These are phyloP conservation scores for Ceramica pisi DNA, from an alignment of 2,888 invertebrate genomes.

Conservation along the genomic window DNA sequence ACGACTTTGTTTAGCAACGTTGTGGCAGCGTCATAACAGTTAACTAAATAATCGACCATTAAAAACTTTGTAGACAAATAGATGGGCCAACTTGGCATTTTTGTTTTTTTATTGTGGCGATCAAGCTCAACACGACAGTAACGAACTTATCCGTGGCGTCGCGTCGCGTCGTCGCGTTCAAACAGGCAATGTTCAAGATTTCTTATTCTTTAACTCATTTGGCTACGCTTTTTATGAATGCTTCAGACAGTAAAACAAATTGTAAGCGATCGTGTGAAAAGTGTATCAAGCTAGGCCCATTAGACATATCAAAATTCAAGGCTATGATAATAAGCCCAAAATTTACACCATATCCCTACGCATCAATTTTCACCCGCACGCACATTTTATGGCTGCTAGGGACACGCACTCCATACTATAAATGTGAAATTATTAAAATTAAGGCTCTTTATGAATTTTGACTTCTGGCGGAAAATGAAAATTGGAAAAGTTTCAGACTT, in stretches of 20 bases:
- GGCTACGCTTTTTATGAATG: slow-evolving; percentile 39
- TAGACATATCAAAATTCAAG: slow-evolving; percentile 79
- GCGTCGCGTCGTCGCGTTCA: slow-evolving; percentile 35
- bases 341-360: slow-evolving; percentile 83
- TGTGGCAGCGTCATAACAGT: slow-evolving; percentile 46
- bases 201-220: slow-evolving; percentile 52
- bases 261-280: slow-evolving; percentile 66
- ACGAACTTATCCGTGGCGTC: slow-evolving; percentile 44
- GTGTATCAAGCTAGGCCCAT: slow-evolving; percentile 74
- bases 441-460: slow-evolving; percentile 79
- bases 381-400: slow-evolving; percentile 82
- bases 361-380: slow-evolving; percentile 83
- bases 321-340: slow-evolving; percentile 82
- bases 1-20: slow-evolving; percentile 37
- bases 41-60: slow-evolving; percentile 58
- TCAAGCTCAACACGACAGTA: slow-evolving; percentile 44
- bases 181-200: slow-evolving; percentile 36
- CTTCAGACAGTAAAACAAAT: slow-evolving; percentile 51
- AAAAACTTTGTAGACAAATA: slow-evolving; percentile 64
- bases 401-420: slow-evolving; percentile 83
- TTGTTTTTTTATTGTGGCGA: slow-evolving; percentile 48
- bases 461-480: slow-evolving; percentile 78
- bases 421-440: slow-evolving; percentile 84
- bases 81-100: slow-evolving; percentile 41
- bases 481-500: slow-evolving; percentile 79